These are phyloP conservation scores for Artemia sinica DNA, from an alignment of 2,888 invertebrate genomes.

Conservation along the genomic window DNA sequence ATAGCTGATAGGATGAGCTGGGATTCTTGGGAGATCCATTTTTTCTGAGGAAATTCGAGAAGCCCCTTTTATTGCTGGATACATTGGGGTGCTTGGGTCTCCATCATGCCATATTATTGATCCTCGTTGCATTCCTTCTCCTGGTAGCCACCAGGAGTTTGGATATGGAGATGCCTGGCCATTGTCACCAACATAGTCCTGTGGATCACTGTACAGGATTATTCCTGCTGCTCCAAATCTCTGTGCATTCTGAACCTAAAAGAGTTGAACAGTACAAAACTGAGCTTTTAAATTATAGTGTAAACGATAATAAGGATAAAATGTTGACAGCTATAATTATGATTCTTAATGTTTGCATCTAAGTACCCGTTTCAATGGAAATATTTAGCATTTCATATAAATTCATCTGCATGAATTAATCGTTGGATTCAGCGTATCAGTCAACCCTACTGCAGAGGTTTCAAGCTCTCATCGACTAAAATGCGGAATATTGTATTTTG, in stretches of 20 bases:
- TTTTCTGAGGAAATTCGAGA: constrained; percentile 27
- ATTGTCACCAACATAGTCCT: constrained; percentile 17
- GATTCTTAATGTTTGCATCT: too few relatives aligned
- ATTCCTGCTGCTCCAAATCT: constrained; percentile 20
- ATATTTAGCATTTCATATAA: too few relatives aligned
- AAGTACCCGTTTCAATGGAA: too few relatives aligned
- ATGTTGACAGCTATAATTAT: too few relatives aligned
- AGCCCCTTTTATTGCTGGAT: constrained; percentile 26
- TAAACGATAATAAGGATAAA: too few relatives aligned
- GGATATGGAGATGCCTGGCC: constrained; percentile 16
- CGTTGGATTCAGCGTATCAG: too few relatives aligned
- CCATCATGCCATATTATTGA: constrained; percentile 19
- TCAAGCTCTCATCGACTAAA: too few relatives aligned
- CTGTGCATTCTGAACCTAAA: constrained; percentile 17
- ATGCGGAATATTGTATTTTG: too few relatives aligned
- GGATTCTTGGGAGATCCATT: constrained; percentile 31
- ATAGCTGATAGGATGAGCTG: constrained; percentile 33
- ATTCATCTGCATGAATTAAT: too few relatives aligned
- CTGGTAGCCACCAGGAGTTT: constrained; percentile 20
- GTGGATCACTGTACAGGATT: constrained; percentile 21
- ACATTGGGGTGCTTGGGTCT: constrained; percentile 18
- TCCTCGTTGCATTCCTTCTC: constrained; percentile 20
- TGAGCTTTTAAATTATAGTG: too few relatives aligned
- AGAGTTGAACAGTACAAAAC: neutral
- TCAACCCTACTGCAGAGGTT: too few relatives aligned